phyloP scores from a whole-genome alignment of 2,797 vertebrate species.

The Arnoldichthys spilopterus region DNA sequence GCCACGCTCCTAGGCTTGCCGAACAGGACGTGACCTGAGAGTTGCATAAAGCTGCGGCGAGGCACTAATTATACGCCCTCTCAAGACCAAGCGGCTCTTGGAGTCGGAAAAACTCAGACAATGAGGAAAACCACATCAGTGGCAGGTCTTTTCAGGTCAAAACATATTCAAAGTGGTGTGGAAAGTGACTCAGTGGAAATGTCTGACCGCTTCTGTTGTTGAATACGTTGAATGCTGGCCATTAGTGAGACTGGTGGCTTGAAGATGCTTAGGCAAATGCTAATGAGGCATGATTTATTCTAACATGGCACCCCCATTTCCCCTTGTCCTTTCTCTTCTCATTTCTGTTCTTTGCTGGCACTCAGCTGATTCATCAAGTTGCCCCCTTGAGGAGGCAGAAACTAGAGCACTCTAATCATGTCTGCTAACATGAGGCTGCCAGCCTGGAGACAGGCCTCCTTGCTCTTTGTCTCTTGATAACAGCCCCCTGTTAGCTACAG shows the following conservation, averaged over 20 bases:
- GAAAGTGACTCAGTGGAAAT: slow-evolving; percentile 4
- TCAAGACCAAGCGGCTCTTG: background rate
- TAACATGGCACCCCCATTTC: slow-evolving; percentile 28
- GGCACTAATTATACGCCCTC: slow-evolving; percentile 17
- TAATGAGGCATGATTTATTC: slow-evolving; percentile 46
- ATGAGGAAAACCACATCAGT: background rate
- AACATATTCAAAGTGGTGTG: background rate
- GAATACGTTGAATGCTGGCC: slow-evolving; percentile 24
- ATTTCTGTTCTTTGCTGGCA: slow-evolving; percentile 34
- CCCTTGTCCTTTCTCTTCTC: slow-evolving; percentile 12
- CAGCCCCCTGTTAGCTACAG: slow-evolving; percentile 57
- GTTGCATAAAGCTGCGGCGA: slow-evolving; percentile 28
- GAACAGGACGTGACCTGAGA: slow-evolving; percentile 29
- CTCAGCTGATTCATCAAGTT: slow-evolving; percentile 71
- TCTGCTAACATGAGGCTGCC: slow-evolving; percentile 71
- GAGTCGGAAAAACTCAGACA: background rate
- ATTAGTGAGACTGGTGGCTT: slow-evolving; percentile 24
- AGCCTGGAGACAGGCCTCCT: slow-evolving; percentile 69
- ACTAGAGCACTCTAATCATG: slow-evolving; percentile 80
- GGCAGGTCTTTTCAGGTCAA: slow-evolving; percentile 7
- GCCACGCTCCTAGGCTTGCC: background rate
- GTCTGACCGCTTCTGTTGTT: slow-evolving; percentile 6
- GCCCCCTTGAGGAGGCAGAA: slow-evolving; percentile 71
- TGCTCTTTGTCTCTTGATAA: slow-evolving; percentile 67
- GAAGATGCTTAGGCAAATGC: background rate